These are phyloP conservation scores for Andrena praecox DNA, from an alignment of 2,888 invertebrate species.

Conservation along the genomic window DNA sequence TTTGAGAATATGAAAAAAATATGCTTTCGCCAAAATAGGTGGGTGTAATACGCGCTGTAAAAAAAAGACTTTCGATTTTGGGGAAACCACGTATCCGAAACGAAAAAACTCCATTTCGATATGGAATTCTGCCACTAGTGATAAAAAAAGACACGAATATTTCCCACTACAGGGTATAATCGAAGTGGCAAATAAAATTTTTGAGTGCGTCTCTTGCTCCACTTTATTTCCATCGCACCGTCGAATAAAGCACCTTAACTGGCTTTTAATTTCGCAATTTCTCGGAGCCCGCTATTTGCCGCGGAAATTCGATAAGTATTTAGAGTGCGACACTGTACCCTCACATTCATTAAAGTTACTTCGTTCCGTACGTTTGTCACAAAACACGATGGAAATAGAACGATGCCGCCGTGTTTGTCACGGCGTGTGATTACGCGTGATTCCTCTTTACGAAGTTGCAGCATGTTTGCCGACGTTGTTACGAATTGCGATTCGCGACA, in stretches of 20 bases:
- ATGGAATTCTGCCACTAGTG: no score
- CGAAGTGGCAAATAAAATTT: neutral
- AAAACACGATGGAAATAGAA: constrained; percentile 11
- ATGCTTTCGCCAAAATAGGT: no score
- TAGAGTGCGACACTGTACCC: neutral
- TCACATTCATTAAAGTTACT: constrained; percentile 7
- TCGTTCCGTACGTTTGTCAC: neutral
- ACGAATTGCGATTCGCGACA: constrained; percentile 36
- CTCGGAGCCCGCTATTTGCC: neutral
- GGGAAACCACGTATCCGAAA: no score
- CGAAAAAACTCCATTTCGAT: no score
- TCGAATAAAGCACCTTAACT: neutral
- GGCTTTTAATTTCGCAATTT: neutral
- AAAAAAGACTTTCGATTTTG: no score
- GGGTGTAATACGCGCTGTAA: no score
- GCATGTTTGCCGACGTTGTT: constrained; percentile 25
- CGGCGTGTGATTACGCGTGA: constrained; percentile 6
- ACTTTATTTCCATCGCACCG: neutral
- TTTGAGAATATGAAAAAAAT: no score
- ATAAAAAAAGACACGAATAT: no score
- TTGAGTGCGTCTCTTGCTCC: neutral
- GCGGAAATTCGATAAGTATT: neutral
- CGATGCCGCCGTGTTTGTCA: neutral
- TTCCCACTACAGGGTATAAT: no score
- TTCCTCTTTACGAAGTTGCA: constrained; percentile 12